Evolutionary conservation across 2,888 invertebrate species (phyloP).

Genomic region (Griposia aprilina): DNA sequence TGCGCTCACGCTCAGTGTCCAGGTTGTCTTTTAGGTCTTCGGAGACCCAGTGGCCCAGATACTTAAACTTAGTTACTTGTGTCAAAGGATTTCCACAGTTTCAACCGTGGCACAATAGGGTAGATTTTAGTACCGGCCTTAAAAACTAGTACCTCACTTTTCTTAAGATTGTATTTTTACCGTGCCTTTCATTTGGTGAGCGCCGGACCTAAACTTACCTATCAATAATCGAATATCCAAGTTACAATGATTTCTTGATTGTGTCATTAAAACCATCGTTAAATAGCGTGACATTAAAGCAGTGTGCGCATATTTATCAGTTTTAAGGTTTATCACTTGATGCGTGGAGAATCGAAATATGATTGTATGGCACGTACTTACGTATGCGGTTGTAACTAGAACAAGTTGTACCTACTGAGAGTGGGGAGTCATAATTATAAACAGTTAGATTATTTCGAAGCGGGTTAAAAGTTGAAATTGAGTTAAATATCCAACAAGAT

Average conservation of each 20-base stretch:
- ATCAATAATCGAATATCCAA: not conserved
- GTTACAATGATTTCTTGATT: not conserved
- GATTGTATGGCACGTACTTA: conserved; percentile 12
- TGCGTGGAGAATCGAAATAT: conserved; percentile 12
- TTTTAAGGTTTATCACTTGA: not conserved
- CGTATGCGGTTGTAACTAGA: not conserved
- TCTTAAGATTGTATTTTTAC: too few species aligned
- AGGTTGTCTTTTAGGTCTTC: too few species aligned
- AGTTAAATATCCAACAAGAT: too few species aligned
- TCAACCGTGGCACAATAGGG: too few species aligned
- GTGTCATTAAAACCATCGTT: not conserved
- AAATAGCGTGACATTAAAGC: not conserved
- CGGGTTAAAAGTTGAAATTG: too few species aligned
- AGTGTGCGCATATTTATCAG: not conserved
- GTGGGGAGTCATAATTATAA: too few species aligned
- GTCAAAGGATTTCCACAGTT: too few species aligned
- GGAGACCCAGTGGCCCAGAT: too few species aligned
- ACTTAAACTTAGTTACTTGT: too few species aligned
- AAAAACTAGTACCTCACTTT: too few species aligned
- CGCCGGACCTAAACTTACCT: not conserved
- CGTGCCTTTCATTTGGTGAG: not conserved
- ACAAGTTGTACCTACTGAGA: not conserved
- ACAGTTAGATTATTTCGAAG: not conserved
- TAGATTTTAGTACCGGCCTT: too few species aligned
- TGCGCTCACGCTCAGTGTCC: too few species aligned